Base-by-base conservation (phyloP, 2,888 invertebrate species). In the Enoplolaimus lenunculus region DNA sequence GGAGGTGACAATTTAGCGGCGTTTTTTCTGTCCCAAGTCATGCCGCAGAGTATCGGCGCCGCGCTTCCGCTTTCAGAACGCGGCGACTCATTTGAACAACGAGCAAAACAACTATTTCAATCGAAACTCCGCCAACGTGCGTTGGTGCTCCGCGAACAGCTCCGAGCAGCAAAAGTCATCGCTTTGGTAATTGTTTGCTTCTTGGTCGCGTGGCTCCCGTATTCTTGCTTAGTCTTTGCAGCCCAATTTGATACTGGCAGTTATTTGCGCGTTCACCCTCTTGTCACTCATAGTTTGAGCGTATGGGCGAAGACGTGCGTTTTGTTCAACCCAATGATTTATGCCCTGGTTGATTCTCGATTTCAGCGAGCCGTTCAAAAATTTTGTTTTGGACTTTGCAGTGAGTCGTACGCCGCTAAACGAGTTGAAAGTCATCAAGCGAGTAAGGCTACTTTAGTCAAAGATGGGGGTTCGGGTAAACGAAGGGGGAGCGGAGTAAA, bases 161-260 rank as follows among this genome's bases (percentile, higher is more conserved):
- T 57, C 16, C 16, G n/a, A 57, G n/a, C 57, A n/a, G 57, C 57
- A 21, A 57, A 57, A 57, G 29, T n/a, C 7, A 64, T 64, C 28
- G 16, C 29, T 13, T 28, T 64, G 13, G 64, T 64, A 16, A n/a
- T 64, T 13, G 7, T 64, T 16, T 7, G 16, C n/a, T 64, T 64
- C 64, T 30, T 64, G 13, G n/a, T 64, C 7, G 64, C 64, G 28
- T 64, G 64, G 64, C 13, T n/a, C 13, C 64, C 64, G 28, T 64
- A 64, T 64, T 7, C 64, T n/a, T 28, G 16, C n/a, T n/a, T 64
- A 30, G 64, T n/a, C 13, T n/a, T 16, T 7, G 29, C 29, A 16
- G 64, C 13, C 29, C 64, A 64, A n/a, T 64, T 64, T 30, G n/a
- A n/a, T n/a, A n/a, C n/a, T n/a, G 64, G 64, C 26, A 16, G 28